phyloP scores from a whole-genome alignment of 2,113 vertebrate genomes.

The Colistium nudipinnis region DNA sequence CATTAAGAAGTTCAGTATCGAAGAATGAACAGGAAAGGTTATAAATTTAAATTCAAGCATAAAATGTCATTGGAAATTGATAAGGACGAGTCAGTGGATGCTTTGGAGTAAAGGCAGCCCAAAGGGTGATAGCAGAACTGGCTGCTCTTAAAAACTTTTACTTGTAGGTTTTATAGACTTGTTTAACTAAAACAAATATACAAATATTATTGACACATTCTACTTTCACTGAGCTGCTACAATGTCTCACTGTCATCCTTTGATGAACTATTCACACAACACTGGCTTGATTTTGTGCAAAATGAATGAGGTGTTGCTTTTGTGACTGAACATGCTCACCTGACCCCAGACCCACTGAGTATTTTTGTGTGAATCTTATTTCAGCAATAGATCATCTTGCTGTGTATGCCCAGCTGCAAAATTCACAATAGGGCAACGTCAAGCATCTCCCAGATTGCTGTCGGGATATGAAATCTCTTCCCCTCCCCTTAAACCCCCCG shows the following conservation, averaged over 20 bases:
- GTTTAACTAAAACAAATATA: too few species aligned
- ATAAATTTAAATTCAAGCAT: conserved; percentile 62
- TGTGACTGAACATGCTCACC: conserved; percentile 1
- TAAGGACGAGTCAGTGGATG: conserved; percentile 52
- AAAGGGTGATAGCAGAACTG: neutral
- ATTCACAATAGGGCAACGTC: neutral
- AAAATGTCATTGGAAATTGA: conserved; percentile 71
- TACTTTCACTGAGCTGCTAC: neutral
- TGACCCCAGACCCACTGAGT: neutral
- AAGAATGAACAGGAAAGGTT: conserved; percentile 69
- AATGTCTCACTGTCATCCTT: neutral
- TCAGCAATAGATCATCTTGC: neutral
- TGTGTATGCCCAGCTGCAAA: neutral
- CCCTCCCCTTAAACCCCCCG: neutral
- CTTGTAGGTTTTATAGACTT: too few species aligned
- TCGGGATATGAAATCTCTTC: conserved; percentile 1
- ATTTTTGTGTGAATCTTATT: conserved; percentile 1
- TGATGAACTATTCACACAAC: neutral
- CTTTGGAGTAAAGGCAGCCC: conserved; percentile 28
- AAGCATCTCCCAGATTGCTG: conserved; percentile 9
- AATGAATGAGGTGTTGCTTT: too few species aligned
- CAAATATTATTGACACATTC: too few species aligned
- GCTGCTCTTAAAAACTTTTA: neutral
- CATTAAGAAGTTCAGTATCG: conserved; percentile 69
- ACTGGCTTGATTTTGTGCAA: neutral